A percentile compares a stretch with the other conserved stretches of the same genome.
Evolutionary conservation across 2,797 vertebrate genomes (phyloP).

Genomic region (Petrocephalus schoutedeni): DNA sequence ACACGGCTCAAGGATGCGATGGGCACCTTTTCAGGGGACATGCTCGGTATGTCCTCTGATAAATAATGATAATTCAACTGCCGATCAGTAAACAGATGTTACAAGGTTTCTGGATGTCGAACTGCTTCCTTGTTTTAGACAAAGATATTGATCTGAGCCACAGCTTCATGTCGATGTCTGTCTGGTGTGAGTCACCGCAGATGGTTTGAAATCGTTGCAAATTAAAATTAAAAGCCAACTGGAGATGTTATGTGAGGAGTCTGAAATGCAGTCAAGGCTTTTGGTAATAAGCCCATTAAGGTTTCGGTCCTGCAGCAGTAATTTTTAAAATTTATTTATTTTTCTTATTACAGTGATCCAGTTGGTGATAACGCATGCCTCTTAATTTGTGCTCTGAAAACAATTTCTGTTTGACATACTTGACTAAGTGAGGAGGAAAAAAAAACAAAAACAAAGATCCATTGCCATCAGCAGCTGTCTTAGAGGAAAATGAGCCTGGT

Average conservation of each 20-base stretch:
- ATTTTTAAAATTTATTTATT: background rate
- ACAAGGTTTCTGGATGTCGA: background rate
- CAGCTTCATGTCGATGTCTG: background rate
- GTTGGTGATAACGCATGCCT: background rate
- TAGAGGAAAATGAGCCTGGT: too few relatives aligned
- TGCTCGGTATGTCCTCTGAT: background rate
- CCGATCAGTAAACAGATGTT: slow-evolving; percentile 15
- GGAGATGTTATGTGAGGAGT: background rate
- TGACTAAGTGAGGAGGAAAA: background rate
- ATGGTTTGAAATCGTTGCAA: background rate
- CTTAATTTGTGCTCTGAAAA: background rate
- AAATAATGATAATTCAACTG: background rate
- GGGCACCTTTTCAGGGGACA: background rate
- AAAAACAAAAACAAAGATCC: background rate
- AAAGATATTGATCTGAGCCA: slow-evolving; percentile 5
- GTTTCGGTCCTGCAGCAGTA: background rate
- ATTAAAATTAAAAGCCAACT: background rate
- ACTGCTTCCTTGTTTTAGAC: background rate
- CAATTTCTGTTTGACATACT: background rate
- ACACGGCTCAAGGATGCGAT: background rate
- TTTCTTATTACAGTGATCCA: background rate
- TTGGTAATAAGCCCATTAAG: background rate
- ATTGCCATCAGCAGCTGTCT: background rate
- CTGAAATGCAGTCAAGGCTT: background rate
- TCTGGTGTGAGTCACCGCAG: background rate